Base-by-base conservation (phyloP, 2,888 invertebrate genomes). In the Allygus modestus region DNA sequence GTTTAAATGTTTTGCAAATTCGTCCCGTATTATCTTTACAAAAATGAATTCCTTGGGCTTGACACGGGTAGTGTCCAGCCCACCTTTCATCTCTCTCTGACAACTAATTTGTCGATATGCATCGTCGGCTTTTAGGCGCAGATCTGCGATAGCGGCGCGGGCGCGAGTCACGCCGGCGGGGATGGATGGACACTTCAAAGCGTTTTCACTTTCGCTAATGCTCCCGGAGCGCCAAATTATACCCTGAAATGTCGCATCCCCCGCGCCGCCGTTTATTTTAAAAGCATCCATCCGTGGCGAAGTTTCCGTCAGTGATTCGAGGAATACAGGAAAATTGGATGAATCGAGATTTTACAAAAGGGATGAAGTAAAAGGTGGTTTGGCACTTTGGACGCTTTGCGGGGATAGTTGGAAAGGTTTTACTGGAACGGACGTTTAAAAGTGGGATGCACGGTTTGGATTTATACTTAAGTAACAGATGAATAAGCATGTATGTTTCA, bases 201-300 rank as follows among this genome's bases (percentile, higher is more conserved):
- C 31, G 65, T 65, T 65, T 37, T 73, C 43, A 54, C 33, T 37
- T 58, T 58, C 79, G 79, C 79, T 79, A 79, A 79, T 79, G 79
- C 37, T n/a, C 23, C 23, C 71, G 37, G 37, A 23, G 75, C 46
- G 51, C n/a, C n/a, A 79, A 79, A 79, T 79, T 79, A 58, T 23
- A 79, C 58, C 51, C 33, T 28, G 58, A 28, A 58, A 4, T 17
- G 46, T 17, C 77, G 77, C 73, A 23, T n/a, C 37, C 43, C 69
- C 7, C 54, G 23, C 46, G 4, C 46, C 46, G 46, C 20, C 54
- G 17, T 54, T 54, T 54, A 54, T 4, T 17, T 5, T 61, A 61
- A 61, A 61, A 61, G 61, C 61, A 46, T 46, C 46, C 46, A 46
- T 46, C 46, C 23, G 61, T 7, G 26, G 28, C 61, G 28, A 26